phyloP scores from a whole-genome alignment of 1,140 invertebrate species.

The Pissodes strobi region DNA sequence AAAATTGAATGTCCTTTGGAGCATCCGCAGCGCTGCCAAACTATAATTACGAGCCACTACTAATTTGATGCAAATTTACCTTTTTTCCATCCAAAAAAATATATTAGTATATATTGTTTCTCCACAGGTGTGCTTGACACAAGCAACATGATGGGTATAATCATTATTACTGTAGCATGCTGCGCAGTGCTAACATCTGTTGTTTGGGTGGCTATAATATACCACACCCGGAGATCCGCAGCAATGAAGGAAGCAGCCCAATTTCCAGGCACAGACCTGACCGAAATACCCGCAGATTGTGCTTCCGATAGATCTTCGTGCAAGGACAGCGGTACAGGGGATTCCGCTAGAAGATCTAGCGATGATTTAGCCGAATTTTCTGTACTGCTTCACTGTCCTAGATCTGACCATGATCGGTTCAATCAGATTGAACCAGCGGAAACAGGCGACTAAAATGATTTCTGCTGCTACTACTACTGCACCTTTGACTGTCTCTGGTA shows the following conservation, averaged over 20 bases:
- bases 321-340: slow-evolving; percentile 70
- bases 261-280: slow-evolving; percentile 31
- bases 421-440: slow-evolving; percentile 6
- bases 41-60: too few species aligned
- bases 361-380: slow-evolving; percentile 50
- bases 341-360: slow-evolving; percentile 67
- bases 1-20: too few species aligned
- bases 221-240: slow-evolving; percentile 73
- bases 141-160: slow-evolving; percentile 77
- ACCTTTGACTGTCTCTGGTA: too few species aligned
- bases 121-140: slow-evolving; percentile 49
- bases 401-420: slow-evolving; percentile 50
- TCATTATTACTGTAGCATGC: slow-evolving; percentile 87
- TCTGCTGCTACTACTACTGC: neutral
- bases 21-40: too few species aligned
- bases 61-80: too few species aligned
- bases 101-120: too few species aligned
- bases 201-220: slow-evolving; percentile 91
- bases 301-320: slow-evolving; percentile 62
- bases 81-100: too few species aligned
- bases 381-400: slow-evolving; percentile 44
- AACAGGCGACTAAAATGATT: slow-evolving; percentile 1
- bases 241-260: slow-evolving; percentile 29
- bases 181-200: slow-evolving; percentile 88
- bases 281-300: slow-evolving; percentile 43